These are phyloP conservation scores for Hipparchia sbordonii DNA, from an alignment of 2,888 invertebrate species.

Conservation along the genomic window DNA sequence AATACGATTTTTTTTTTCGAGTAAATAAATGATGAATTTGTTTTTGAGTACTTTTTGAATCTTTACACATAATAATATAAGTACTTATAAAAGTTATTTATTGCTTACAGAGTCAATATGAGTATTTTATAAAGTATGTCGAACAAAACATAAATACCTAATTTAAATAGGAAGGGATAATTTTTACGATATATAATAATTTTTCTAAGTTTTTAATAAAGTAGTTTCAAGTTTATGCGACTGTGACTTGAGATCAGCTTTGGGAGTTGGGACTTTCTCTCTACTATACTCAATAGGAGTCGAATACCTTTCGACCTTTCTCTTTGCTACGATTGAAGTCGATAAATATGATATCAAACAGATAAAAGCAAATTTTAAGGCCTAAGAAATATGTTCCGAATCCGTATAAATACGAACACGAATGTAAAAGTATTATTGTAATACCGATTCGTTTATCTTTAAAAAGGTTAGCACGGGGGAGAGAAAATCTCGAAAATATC, in stretches of 20 bases:
- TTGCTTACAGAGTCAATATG: no score
- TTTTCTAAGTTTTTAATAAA: no score
- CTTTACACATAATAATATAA: no score
- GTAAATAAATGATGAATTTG: no score
- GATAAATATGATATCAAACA: conserved; percentile 2
- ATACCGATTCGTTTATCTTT: conserved; percentile 33
- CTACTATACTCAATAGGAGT: not conserved
- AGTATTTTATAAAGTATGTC: no score
- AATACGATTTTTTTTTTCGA: no score
- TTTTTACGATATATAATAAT: no score
- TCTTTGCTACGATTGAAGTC: not conserved
- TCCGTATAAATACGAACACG: conserved; percentile 4
- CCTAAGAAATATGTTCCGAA: conserved; percentile 8
- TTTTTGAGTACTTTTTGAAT: no score
- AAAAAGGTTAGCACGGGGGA: conserved; percentile 51
- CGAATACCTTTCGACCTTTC: conserved; percentile 1
- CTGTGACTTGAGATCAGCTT: conserved; percentile 3
- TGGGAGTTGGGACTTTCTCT: conserved; percentile 8
- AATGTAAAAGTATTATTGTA: conserved; percentile 28
- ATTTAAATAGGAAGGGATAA: no score
- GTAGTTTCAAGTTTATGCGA: conserved; percentile 2
- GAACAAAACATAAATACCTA: no score
- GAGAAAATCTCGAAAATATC: conserved; percentile 55
- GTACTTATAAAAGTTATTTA: no score
- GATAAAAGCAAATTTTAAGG: not conserved